These are phyloP conservation scores for Lycocorax pyrrhopterus DNA, from an alignment of 2,113 vertebrate genomes.

Conservation along the genomic window DNA sequence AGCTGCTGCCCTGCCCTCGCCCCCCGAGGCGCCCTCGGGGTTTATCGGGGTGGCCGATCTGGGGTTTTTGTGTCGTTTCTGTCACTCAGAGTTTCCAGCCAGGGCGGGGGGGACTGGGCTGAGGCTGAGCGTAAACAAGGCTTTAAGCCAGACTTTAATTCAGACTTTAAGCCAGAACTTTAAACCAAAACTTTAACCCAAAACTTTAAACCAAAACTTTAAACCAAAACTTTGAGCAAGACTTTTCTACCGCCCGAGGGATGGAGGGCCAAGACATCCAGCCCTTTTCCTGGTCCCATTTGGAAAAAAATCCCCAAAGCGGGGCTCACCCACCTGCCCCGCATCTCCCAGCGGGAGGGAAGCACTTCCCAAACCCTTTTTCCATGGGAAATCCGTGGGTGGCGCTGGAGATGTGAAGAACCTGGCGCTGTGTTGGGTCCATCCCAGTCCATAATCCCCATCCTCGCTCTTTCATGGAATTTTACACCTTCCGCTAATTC, in stretches of 20 bases:
- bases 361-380: background rate
- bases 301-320: background rate
- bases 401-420: background rate
- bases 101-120: background rate
- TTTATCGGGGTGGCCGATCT: slow-evolving; percentile 57
- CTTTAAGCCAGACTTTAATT: background rate
- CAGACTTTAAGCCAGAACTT: background rate
- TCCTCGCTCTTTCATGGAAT: background rate
- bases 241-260: background rate
- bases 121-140: background rate
- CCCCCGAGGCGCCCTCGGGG: background rate
- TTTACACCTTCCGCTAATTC: background rate
- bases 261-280: background rate
- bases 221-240: background rate
- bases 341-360: background rate
- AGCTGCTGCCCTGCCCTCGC: slow-evolving; percentile 18
- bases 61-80: slow-evolving; percentile 31
- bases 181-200: too few species aligned
- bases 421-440: fast-evolving
- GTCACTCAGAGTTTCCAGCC: slow-evolving; percentile 64
- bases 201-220: background rate
- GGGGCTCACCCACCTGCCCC: background rate
- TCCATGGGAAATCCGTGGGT: background rate
- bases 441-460: background rate
- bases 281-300: background rate